Evolutionary conservation across 2,888 invertebrate genomes (phyloP), one percentile per base, ranked within the genome.

Genomic region (Drosophila phalerata): DNA sequence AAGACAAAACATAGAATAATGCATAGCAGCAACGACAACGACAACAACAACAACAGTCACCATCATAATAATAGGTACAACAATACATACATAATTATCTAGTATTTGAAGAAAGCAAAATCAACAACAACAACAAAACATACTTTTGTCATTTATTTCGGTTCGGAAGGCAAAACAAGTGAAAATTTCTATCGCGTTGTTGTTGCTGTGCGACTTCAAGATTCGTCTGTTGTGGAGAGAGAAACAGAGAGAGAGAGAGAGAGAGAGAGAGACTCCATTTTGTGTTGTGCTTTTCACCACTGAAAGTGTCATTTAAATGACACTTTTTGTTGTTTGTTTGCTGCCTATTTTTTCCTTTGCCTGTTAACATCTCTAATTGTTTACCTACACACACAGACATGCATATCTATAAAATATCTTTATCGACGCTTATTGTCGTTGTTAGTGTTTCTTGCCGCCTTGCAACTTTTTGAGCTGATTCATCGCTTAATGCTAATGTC

Each of bases 301-400:
- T 56, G 80, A 85, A 85, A 84, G 83, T 82, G 85, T 88, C 71
- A 77, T 77, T 74, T 83, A 77, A 78, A 76, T 74, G 67, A 15
- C 69, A 63, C 64, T 81, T 77, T 47, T 64, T 43, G 38, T 17
- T n/a, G 47, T 73, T 51, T 66, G 66, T 60, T 63, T 72, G 52
- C 52, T 73, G 63, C 69, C 55, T 77, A 38, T 67, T 77, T 69
- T 69, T 60, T 67, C 32, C 57, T 61, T 45, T 32, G 55, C 52
- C 48, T 56, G 55, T 65, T 73, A 22, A 22, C 58, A 77, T 74
- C 76, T 75, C 60, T 73, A 72, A 79, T 79, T 79, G 85, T 87
- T 85, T 85, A 85, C 82, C 56, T 55, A 77, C 64, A 70, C 30
- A 30, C 30, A 30, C 6, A 30, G 9, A 9, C 6, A 30, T 30